A percentile compares a stretch with the other conserved stretches of the same genome.
Evolutionary conservation across 2,888 invertebrate species (phyloP).

Genomic region (Cybosia mesomella): DNA sequence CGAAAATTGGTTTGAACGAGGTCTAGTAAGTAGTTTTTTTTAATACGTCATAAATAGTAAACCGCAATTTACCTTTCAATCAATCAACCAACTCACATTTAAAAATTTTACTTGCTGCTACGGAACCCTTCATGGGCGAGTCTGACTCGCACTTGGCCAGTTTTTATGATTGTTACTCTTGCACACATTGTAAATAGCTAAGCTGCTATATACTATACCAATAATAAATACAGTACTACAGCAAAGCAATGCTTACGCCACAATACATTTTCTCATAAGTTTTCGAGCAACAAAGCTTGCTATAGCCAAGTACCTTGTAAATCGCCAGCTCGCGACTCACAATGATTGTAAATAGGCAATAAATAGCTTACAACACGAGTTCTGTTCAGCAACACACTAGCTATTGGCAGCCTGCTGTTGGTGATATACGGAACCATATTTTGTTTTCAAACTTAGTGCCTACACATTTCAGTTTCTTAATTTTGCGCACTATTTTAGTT

Average conservation of each 20-base stretch:
- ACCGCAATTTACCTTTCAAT: no score
- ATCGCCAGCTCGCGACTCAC: conserved; percentile 70
- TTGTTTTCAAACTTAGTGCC: conserved; percentile 6
- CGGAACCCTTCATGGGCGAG: no score
- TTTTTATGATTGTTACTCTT: no score
- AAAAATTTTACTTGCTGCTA: no score
- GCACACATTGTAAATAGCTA: no score
- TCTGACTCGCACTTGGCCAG: no score
- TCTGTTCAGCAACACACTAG: conserved; percentile 65
- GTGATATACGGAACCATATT: conserved; percentile 37
- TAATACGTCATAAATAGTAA: no score
- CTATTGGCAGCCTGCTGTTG: conserved; percentile 58
- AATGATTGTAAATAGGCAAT: conserved; percentile 77
- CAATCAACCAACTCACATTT: no score
- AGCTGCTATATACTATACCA: background rate
- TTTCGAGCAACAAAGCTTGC: conserved; percentile 52
- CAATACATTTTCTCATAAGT: conserved; percentile 31
- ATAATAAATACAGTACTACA: conserved; percentile 13
- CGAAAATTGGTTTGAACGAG: no score
- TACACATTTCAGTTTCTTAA: background rate
- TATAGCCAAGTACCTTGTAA: conserved; percentile 65
- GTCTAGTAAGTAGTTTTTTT: no score
- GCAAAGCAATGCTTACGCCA: conserved; percentile 16
- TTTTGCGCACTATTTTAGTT: background rate
- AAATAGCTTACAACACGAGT: conserved; percentile 72